These are phyloP conservation scores for Onychomys arenicola DNA, from an alignment of 2,797 vertebrate genomes.

Conservation along the genomic window DNA sequence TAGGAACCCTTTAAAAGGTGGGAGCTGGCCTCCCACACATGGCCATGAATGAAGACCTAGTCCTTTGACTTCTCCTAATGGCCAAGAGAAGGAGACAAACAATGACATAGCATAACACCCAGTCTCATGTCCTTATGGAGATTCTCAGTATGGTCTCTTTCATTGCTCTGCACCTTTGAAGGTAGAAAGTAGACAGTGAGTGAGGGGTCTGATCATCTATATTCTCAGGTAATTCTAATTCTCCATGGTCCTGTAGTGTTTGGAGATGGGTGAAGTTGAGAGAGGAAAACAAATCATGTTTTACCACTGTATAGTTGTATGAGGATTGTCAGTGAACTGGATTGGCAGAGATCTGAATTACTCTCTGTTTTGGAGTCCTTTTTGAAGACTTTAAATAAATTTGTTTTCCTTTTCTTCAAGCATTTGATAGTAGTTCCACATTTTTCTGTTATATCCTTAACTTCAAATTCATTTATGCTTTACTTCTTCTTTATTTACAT, in stretches of 20 bases:
- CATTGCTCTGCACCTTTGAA: background rate
- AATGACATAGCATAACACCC: background rate
- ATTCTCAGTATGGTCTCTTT: background rate
- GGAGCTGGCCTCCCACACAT: too few relatives aligned
- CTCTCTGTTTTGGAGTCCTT: background rate
- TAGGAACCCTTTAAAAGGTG: too few relatives aligned
- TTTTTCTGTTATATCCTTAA: background rate
- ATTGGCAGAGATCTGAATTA: background rate
- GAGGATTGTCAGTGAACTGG: background rate
- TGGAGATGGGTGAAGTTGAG: background rate
- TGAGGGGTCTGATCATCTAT: background rate
- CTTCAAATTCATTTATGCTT: background rate
- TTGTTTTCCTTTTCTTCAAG: background rate
- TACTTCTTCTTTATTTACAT: constrained; percentile 45
- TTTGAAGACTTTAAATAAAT: background rate
- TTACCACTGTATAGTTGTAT: background rate
- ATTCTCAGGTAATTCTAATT: background rate
- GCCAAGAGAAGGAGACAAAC: background rate
- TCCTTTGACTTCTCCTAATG: background rate
- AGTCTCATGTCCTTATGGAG: background rate
- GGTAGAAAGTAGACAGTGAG: background rate
- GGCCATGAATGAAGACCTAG: too few relatives aligned
- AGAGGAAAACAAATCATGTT: background rate
- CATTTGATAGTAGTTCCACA: background rate
- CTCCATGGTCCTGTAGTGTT: background rate